Evolutionary conservation across 2,113 vertebrate genomes (phyloP).

Genomic region (Pseudorhombus dupliciocellatus): DNA sequence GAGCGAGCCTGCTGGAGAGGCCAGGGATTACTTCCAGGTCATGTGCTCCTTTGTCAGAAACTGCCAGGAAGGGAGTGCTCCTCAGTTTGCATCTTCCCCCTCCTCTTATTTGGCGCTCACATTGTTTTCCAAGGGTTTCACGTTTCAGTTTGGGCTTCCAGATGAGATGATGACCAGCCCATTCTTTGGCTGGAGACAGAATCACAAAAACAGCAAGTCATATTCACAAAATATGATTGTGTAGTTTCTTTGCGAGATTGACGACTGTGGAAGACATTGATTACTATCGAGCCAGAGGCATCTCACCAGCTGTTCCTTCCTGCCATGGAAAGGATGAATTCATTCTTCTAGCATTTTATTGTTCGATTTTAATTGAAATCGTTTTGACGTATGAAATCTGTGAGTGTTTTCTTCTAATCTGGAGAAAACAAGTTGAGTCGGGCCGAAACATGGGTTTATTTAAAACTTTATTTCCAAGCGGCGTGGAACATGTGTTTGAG

Average conservation of each 20-base stretch:
- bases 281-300: background rate
- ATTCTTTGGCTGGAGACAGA: background rate
- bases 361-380: background rate
- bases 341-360: too few species aligned
- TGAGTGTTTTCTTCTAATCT: background rate
- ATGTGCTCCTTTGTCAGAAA: conserved; percentile 60
- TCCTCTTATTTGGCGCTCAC: background rate
- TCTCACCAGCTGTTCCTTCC: background rate
- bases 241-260: background rate
- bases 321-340: too few species aligned
- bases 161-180: background rate
- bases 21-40: conserved; percentile 66
- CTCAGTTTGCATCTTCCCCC: background rate
- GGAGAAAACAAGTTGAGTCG: background rate
- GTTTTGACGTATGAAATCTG: background rate
- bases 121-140: background rate
- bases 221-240: background rate
- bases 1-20: conserved; percentile 23
- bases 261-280: conserved; percentile 4
- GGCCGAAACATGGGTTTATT: background rate
- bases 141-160: background rate
- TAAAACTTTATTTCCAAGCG: background rate
- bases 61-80: background rate
- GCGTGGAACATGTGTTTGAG: background rate
- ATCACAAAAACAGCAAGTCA: background rate